Conservation (phyloP, 2,888 invertebrate genomes). For the Apamea monoglypha region DNA sequence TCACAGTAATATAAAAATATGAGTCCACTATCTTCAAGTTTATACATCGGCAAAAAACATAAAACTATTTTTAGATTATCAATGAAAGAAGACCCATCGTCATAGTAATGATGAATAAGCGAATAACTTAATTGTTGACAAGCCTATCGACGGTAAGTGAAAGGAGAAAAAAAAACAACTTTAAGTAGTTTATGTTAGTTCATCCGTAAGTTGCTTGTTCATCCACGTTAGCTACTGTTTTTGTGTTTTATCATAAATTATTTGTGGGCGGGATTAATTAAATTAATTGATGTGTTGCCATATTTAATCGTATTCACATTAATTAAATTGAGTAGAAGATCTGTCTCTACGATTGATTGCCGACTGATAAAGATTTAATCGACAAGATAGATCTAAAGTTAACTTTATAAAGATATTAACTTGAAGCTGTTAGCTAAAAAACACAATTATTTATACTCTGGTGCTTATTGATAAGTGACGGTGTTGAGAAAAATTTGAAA, state of each 20-base stretch:
- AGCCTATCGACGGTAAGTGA: conserved; percentile 23
- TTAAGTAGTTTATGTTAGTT: neutral
- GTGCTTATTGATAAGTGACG: too few species aligned
- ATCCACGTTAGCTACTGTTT: conserved; percentile 17
- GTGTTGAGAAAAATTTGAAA: neutral
- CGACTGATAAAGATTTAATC: neutral
- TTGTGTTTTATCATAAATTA: neutral
- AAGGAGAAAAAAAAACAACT: conserved; percentile 32
- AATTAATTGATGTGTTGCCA: neutral
- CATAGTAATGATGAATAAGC: conserved; percentile 4
- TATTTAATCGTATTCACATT: neutral
- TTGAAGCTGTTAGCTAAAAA: neutral
- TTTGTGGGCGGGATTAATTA: neutral
- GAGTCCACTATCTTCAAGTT: neutral
- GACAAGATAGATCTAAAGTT: neutral
- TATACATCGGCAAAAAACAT: neutral
- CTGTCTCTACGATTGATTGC: neutral
- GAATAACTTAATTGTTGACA: conserved; percentile 15
- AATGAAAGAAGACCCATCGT: neutral
- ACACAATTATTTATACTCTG: too few species aligned
- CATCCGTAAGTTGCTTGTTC: neutral
- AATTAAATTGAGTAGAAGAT: neutral
- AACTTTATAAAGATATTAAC: neutral
- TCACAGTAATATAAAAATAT: neutral
- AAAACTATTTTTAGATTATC: neutral